These are phyloP conservation scores for Notocelia uddmanniana DNA, from an alignment of 2,888 invertebrate genomes.

Conservation along the genomic window DNA sequence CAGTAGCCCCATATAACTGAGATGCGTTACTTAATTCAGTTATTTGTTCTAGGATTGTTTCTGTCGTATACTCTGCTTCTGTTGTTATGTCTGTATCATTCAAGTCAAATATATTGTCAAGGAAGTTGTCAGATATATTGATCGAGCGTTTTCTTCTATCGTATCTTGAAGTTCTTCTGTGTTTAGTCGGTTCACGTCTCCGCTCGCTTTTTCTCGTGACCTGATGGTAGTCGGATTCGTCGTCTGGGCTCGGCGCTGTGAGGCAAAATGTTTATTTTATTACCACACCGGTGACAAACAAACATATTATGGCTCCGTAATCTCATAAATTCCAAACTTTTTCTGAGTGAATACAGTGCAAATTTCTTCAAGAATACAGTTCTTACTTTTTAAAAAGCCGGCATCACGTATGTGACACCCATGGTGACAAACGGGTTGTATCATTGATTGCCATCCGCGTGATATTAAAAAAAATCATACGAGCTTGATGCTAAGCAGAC, in stretches of 20 bases:
- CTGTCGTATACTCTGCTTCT: slow-evolving; percentile 1
- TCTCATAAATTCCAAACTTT: too few species aligned
- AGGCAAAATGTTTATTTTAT: background rate
- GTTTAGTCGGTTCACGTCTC: slow-evolving; percentile 46
- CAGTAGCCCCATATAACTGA: background rate
- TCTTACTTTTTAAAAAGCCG: too few species aligned
- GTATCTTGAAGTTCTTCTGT: slow-evolving; percentile 45
- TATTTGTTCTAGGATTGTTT: background rate
- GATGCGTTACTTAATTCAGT: background rate
- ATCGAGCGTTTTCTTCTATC: slow-evolving; percentile 60
- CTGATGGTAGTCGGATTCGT: slow-evolving; percentile 54
- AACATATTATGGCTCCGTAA: too few species aligned
- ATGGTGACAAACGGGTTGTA: too few species aligned
- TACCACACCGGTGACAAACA: background rate
- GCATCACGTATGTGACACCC: too few species aligned
- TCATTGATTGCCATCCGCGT: too few species aligned
- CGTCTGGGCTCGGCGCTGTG: slow-evolving; percentile 58
- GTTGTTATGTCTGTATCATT: background rate
- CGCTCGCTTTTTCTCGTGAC: slow-evolving; percentile 44
- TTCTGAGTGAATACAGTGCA: too few species aligned
- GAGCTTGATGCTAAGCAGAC: too few species aligned
- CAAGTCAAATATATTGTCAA: slow-evolving; percentile 51
- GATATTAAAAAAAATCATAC: too few species aligned
- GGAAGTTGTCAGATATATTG: slow-evolving; percentile 57
- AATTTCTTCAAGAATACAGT: too few species aligned